These are phyloP conservation scores for Conus canariensis DNA, from an alignment of 2,888 invertebrate genomes.

Conservation along the genomic window DNA sequence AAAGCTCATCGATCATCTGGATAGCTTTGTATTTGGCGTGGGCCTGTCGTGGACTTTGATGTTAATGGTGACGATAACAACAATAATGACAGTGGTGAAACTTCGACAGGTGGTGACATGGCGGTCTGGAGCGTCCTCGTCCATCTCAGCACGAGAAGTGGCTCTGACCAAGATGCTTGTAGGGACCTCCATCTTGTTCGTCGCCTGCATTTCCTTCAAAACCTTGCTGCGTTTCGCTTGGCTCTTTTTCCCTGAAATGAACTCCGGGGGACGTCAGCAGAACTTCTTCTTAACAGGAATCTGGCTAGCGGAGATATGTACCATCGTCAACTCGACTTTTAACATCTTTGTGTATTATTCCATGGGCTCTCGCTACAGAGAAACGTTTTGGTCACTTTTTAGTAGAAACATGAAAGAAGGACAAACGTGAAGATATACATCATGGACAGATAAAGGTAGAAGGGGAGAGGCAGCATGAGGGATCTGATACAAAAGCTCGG, in stretches of 20 bases:
- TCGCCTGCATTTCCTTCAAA: background rate
- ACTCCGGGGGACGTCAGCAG: background rate
- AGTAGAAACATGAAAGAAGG: background rate
- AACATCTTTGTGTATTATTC: background rate
- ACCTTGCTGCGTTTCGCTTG: background rate
- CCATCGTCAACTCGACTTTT: constrained; percentile 1
- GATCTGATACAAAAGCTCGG: too few species aligned
- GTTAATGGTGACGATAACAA: background rate
- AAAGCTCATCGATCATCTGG: background rate
- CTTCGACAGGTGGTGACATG: background rate
- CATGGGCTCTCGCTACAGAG: constrained; percentile 5
- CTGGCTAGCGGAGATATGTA: background rate
- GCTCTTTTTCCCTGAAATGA: constrained; percentile 9
- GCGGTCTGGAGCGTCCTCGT: background rate
- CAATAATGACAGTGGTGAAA: background rate
- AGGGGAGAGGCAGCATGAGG: too few species aligned
- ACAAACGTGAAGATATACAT: too few species aligned
- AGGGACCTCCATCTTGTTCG: background rate
- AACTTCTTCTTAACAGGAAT: background rate
- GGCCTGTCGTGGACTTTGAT: background rate
- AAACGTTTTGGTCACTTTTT: background rate
- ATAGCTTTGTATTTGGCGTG: background rate
- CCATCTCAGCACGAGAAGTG: background rate
- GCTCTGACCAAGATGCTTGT: constrained; percentile 1
- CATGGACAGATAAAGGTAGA: too few species aligned